Percentiles rank a stretch among this genome's conserved stretches.
Conservation (phyloP, 2,888 invertebrate genomes). For the Athripsodes cinereus region DNA sequence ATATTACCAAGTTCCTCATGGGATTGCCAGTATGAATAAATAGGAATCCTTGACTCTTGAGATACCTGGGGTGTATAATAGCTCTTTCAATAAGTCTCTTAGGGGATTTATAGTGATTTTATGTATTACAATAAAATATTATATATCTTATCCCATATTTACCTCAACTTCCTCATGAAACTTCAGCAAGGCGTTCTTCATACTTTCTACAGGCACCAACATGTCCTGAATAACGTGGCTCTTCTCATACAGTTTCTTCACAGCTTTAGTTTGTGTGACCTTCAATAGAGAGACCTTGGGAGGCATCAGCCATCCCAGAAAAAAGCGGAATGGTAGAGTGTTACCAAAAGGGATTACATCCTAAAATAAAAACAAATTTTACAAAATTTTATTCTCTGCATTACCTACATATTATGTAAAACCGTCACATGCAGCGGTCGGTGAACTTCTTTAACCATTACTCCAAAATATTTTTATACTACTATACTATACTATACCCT, state of each 20-base stretch:
- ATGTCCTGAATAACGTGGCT: conserved; percentile 78
- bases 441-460: too few relatives aligned
- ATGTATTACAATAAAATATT: too few relatives aligned
- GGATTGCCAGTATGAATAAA: too few relatives aligned
- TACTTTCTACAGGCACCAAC: conserved; percentile 61
- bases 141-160: too few relatives aligned
- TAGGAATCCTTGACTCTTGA: too few relatives aligned
- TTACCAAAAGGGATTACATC: conserved; percentile 83
- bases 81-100: too few relatives aligned
- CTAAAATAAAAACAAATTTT: conserved; percentile 43
- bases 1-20: too few relatives aligned
- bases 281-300: conserved; percentile 77
- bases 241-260: conserved; percentile 65
- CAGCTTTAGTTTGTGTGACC: conserved; percentile 64
- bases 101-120: too few relatives aligned
- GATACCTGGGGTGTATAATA: too few relatives aligned
- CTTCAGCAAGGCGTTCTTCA: conserved; percentile 55
- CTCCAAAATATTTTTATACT: too few relatives aligned
- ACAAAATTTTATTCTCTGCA: not conserved
- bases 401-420: not conserved
- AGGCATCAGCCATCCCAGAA: conserved; percentile 77
- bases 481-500: too few relatives aligned
- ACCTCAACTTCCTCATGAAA: conserved; percentile 65
- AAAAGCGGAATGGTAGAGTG: conserved; percentile 60
- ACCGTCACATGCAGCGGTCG: not conserved